Evolutionary conservation across 2,797 vertebrate genomes (phyloP).

Genomic region (Euthynnus affinis): DNA sequence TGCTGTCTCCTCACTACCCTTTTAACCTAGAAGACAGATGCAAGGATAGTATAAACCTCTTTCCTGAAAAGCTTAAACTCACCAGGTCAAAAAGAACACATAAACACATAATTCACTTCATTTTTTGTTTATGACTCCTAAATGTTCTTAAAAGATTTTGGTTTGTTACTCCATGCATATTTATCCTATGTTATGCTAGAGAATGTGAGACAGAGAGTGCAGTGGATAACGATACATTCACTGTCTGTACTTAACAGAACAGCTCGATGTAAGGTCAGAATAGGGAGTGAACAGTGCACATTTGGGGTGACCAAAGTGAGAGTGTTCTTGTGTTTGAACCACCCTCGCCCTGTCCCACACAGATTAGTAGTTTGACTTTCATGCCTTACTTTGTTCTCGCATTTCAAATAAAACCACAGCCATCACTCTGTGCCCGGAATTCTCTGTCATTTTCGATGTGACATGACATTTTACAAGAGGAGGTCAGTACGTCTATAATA

Average conservation of each 20-base stretch:
- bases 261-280: conserved; percentile 26
- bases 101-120: too few relatives aligned
- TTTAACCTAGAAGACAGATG: neutral
- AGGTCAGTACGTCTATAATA: conserved; percentile 41
- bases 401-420: conserved; percentile 25
- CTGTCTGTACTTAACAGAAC: conserved; percentile 5
- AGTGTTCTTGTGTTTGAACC: conserved; percentile 15
- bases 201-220: conserved; percentile 20
- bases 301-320: neutral
- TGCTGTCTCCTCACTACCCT: conserved; percentile 14
- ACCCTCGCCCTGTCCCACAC: conserved; percentile 13
- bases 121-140: neutral
- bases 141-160: conserved; percentile 20
- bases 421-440: conserved; percentile 23
- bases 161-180: neutral
- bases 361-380: conserved; percentile 25
- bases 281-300: conserved; percentile 17
- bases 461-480: conserved; percentile 47
- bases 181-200: conserved; percentile 2
- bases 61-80: neutral
- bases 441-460: conserved; percentile 30
- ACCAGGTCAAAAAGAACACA: neutral
- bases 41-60: conserved; percentile 7
- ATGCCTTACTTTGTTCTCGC: conserved; percentile 4
- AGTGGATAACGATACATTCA: conserved; percentile 30